phyloP scores from a whole-genome alignment of 2,888 invertebrate genomes.

The Tiliacea aurago region DNA sequence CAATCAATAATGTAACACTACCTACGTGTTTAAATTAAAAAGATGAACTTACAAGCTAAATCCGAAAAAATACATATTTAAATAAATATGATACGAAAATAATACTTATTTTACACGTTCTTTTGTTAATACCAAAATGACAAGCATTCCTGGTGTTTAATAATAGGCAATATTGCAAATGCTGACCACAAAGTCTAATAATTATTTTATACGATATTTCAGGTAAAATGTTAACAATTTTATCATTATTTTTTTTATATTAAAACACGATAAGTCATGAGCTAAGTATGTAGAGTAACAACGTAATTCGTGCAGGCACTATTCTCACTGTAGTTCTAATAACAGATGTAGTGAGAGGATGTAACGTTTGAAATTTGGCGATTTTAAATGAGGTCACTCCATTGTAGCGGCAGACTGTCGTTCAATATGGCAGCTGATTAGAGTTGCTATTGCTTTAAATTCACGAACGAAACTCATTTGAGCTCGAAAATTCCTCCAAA shows the following conservation, averaged over 20 bases:
- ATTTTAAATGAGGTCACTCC: not conserved
- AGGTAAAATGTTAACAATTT: constrained; percentile 55
- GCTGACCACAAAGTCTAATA: constrained; percentile 41
- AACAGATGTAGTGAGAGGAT: constrained; percentile 40
- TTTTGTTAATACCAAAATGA: constrained; percentile 32
- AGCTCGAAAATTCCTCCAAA: not conserved
- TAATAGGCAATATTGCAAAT: constrained; percentile 45
- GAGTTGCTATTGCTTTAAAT: constrained; percentile 3
- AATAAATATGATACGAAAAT: constrained; percentile 50
- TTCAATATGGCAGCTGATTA: not conserved
- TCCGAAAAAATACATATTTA: constrained; percentile 35
- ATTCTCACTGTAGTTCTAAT: constrained; percentile 76
- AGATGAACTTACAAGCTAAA: constrained; percentile 46
- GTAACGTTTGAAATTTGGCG: constrained; percentile 11
- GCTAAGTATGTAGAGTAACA: constrained; percentile 62
- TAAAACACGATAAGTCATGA: constrained; percentile 56
- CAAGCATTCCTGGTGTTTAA: constrained; percentile 43
- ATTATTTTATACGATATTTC: constrained; percentile 49
- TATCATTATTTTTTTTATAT: constrained; percentile 50
- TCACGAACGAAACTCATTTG: not conserved
- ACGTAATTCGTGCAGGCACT: constrained; percentile 76
- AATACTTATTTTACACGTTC: constrained; percentile 51
- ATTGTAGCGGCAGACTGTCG: not conserved
- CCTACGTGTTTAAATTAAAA: constrained; percentile 25
- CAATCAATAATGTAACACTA: constrained; percentile 31